These are phyloP conservation scores for Metacarcinus magister DNA, from an alignment of 2,888 invertebrate genomes.

Conservation along the genomic window DNA sequence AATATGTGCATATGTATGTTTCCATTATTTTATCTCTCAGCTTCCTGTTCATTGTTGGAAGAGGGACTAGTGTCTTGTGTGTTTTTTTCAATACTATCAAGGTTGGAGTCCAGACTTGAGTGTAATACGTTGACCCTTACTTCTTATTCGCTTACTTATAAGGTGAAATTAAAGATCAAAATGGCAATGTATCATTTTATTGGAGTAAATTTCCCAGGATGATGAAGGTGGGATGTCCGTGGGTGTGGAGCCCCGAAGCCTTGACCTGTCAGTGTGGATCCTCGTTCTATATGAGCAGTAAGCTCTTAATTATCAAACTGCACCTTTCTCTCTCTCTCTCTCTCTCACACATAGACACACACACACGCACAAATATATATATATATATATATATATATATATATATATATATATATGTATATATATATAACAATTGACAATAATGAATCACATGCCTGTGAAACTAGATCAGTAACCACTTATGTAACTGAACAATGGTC, in stretches of 20 bases:
- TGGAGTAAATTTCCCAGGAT: constrained; percentile 78
- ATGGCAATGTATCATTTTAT: constrained; percentile 76
- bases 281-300: not conserved
- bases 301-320: not conserved
- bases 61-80: not conserved
- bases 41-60: too few species aligned
- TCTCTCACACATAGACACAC: not conserved
- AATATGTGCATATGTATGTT: too few species aligned
- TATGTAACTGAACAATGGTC: not conserved
- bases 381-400: not conserved
- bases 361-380: too few species aligned
- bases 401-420: not conserved
- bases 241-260: constrained; percentile 9
- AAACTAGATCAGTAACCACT: not conserved
- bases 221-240: constrained; percentile 51
- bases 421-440: constrained; percentile 28
- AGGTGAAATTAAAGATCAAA: constrained; percentile 56
- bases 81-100: not conserved
- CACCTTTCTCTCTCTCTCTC: not conserved
- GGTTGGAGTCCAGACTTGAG: not conserved
- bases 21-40: too few species aligned
- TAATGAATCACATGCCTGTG: not conserved
- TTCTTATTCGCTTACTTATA: not conserved
- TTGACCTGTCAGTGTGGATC: not conserved
- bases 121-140: not conserved